phyloP scores from a whole-genome alignment of 2,113 vertebrate species.

The Etia nguti region DNA sequence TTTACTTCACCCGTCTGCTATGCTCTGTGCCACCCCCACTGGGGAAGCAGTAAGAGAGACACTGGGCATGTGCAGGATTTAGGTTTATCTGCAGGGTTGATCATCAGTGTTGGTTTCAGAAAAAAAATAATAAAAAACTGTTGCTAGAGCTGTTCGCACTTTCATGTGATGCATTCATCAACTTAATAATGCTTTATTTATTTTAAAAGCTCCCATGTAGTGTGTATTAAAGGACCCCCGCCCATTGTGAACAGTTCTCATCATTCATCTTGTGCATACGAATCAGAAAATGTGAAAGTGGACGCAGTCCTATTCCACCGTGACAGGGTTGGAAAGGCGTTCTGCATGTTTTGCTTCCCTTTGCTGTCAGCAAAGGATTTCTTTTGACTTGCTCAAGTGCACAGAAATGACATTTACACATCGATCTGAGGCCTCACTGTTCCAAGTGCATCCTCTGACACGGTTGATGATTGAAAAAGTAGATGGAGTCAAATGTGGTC shows the following conservation, averaged over 20 bases:
- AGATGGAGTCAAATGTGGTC: constrained; percentile 44
- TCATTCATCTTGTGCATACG: background rate
- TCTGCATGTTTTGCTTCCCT: background rate
- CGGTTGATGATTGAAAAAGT: background rate
- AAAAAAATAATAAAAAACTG: background rate
- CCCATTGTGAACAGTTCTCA: background rate
- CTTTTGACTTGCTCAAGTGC: background rate
- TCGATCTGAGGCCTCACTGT: background rate
- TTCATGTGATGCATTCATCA: background rate
- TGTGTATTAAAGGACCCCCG: background rate
- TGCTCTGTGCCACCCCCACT: background rate
- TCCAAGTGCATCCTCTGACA: background rate
- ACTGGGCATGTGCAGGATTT: background rate
- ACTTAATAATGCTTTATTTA: background rate
- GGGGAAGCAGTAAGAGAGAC: background rate
- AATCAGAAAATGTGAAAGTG: constrained; percentile 4
- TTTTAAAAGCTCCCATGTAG: background rate
- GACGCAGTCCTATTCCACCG: background rate
- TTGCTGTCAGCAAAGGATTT: background rate
- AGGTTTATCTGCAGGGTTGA: background rate
- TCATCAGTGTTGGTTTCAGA: background rate
- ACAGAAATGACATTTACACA: background rate
- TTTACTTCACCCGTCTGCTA: background rate
- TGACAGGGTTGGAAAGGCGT: background rate
- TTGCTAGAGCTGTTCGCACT: constrained; percentile 29